Evolutionary conservation across 2,888 invertebrate genomes (phyloP).

Genomic region (Mimachlamys varia): DNA sequence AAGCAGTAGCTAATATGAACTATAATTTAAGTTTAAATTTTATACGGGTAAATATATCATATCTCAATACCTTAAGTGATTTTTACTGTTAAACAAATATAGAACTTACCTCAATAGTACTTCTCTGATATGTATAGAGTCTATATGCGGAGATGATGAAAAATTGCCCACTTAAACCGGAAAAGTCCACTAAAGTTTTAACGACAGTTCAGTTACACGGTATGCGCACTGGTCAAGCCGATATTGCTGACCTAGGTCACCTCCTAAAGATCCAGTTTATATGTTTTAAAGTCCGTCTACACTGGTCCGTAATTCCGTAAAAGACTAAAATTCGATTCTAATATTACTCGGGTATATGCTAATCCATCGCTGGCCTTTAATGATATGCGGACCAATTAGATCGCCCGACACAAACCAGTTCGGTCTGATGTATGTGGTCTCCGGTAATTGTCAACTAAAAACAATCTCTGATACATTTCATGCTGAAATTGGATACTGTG

Average conservation of each 20-base stretch:
- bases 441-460: constrained; percentile 26
- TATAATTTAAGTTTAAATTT: too few relatives aligned
- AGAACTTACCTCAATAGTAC: not conserved
- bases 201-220: not conserved
- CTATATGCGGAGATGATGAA: not conserved
- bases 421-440: not conserved
- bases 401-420: not conserved
- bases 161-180: constrained; percentile 13
- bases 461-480: constrained; percentile 13
- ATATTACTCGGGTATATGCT: constrained; percentile 31
- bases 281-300: not conserved
- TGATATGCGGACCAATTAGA: constrained; percentile 34
- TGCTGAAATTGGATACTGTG: not conserved
- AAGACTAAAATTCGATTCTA: constrained; percentile 4
- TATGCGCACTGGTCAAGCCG: not conserved
- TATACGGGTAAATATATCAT: too few relatives aligned
- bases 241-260: not conserved
- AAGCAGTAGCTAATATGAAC: too few relatives aligned
- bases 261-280: constrained; percentile 9
- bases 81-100: not conserved
- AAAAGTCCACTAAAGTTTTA: constrained; percentile 11
- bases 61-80: not conserved
- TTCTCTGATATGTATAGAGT: not conserved
- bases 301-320: not conserved
- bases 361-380: not conserved